These are phyloP conservation scores for Taxidea taxus DNA, from an alignment of 2,113 vertebrate genomes.

Conservation along the genomic window DNA sequence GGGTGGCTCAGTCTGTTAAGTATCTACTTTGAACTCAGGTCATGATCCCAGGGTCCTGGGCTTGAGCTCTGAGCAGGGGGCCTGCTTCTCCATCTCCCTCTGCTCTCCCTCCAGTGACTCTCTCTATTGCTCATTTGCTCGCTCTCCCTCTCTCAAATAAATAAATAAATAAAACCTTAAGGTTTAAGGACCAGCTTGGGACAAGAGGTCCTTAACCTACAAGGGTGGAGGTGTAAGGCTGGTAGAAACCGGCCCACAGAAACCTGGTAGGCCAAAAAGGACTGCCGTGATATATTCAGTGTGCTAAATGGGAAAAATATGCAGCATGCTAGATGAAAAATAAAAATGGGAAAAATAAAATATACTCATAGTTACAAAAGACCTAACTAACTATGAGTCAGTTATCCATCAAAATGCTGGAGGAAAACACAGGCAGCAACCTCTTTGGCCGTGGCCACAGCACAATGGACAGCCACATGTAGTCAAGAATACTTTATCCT, in stretches of 20 bases:
- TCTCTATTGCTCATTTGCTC: not conserved
- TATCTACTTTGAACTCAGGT: not conserved
- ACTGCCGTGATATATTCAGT: not conserved
- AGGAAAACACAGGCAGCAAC: too few relatives aligned
- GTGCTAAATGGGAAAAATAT: not conserved
- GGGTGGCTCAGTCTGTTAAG: not conserved
- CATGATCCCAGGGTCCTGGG: not conserved
- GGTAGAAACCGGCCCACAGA: not conserved
- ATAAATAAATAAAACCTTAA: not conserved
- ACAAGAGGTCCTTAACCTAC: not conserved
- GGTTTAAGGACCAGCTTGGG: not conserved
- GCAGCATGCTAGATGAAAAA: too few relatives aligned
- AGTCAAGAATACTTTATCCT: not conserved
- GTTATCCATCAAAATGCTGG: too few relatives aligned
- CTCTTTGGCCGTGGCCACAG: too few relatives aligned
- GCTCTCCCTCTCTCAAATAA: not conserved
- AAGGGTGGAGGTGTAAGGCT: not conserved
- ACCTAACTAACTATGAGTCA: too few relatives aligned
- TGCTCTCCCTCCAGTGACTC: not conserved
- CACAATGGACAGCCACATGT: too few relatives aligned
- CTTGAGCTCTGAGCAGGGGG: not conserved
- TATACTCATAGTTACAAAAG: too few relatives aligned
- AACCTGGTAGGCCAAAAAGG: not conserved
- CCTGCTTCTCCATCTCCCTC: not conserved
- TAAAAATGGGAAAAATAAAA: too few relatives aligned